These are phyloP conservation scores for Microtus ochrogaster DNA, from an alignment of 2,113 vertebrate species.

Conservation along the genomic window DNA sequence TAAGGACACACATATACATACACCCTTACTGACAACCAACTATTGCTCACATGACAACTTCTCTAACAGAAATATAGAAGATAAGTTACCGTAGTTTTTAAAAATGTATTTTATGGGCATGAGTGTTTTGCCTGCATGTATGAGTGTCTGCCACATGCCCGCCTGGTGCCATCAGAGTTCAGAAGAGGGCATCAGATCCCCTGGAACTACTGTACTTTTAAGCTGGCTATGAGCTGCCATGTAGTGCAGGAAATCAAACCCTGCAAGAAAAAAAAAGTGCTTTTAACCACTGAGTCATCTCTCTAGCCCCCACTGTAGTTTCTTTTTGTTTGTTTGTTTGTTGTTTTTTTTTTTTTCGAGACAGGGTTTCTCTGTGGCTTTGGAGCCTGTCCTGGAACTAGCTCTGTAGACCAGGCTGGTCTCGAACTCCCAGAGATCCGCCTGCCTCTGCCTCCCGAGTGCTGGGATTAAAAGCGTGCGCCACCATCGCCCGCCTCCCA, in stretches of 20 bases:
- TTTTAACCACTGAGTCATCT: background rate
- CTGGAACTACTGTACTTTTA: background rate
- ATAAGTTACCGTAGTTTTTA: background rate
- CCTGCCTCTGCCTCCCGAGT: too few species aligned
- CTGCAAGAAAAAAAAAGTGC: background rate
- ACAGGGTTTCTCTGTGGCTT: too few species aligned
- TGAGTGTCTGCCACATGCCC: background rate
- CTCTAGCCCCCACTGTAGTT: too few species aligned
- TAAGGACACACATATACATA: background rate
- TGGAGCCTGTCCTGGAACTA: too few species aligned
- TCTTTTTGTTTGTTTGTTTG: too few species aligned
- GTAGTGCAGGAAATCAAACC: background rate
- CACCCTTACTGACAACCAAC: background rate
- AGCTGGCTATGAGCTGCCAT: background rate
- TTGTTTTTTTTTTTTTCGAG: too few species aligned
- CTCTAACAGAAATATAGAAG: background rate
- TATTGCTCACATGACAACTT: slow-evolving; percentile 29
- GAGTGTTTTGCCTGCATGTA: background rate
- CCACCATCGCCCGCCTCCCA: background rate
- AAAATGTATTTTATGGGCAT: background rate
- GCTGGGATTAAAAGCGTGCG: too few species aligned
- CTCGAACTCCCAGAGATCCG: too few species aligned
- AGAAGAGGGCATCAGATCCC: background rate
- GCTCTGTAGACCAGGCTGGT: too few species aligned
- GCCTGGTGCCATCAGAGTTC: background rate